Percentiles rank a stretch among this genome's conserved stretches.
Evolutionary conservation across 1,140 invertebrate species (phyloP).

Genomic region (Drosophila setifemur): DNA sequence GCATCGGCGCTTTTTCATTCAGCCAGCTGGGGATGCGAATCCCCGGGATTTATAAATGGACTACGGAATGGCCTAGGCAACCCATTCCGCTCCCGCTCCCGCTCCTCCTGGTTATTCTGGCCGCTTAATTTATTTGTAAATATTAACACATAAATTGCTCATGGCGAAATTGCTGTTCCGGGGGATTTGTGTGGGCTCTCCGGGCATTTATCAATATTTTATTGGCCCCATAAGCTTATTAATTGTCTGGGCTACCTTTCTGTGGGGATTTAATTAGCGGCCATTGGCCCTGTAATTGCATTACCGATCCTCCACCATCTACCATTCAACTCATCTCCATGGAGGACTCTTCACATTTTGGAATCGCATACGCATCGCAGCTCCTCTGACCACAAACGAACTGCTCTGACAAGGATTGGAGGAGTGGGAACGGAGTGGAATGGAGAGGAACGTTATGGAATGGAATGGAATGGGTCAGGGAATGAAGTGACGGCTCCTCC

Average conservation of each 20-base stretch:
- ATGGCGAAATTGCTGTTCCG: constrained; percentile 11
- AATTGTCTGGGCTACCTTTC: constrained; percentile 45
- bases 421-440: neutral
- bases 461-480: no score
- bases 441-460: neutral
- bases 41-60: constrained; percentile 51
- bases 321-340: neutral
- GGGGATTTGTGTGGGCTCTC: constrained; percentile 33
- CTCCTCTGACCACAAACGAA: constrained; percentile 37
- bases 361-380: constrained; percentile 21
- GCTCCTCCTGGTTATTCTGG: neutral
- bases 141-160: constrained; percentile 62
- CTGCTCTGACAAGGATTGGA: constrained; percentile 9
- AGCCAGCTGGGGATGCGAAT: constrained; percentile 5
- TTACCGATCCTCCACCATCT: neutral
- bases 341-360: constrained; percentile 4
- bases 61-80: constrained; percentile 59
- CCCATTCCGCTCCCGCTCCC: neutral
- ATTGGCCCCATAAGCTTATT: constrained; percentile 51
- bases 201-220: constrained; percentile 59
- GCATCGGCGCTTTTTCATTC: constrained; percentile 17
- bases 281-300: constrained; percentile 35
- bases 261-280: constrained; percentile 45
- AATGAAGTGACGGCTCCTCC: constrained; percentile 21
- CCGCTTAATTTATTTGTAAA: constrained; percentile 64